Evolutionary conservation across 2,888 invertebrate genomes (phyloP).

Genomic region (Gnatocerus cornutus): DNA sequence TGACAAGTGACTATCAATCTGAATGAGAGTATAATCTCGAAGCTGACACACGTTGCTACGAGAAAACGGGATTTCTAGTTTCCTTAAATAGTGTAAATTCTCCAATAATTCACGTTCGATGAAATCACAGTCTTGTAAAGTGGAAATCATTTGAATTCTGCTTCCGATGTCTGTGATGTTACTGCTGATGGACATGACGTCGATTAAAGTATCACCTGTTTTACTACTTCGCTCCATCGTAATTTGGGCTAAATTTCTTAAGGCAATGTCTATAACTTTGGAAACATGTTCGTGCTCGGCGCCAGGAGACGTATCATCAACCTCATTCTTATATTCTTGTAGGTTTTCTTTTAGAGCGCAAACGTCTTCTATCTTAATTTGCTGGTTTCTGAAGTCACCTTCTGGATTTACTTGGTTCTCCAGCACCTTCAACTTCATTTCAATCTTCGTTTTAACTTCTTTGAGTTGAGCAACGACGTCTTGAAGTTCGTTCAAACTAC

Average conservation of each 20-base stretch:
- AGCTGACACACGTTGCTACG: conserved; percentile 24
- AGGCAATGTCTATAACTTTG: conserved; percentile 9
- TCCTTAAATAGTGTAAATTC: conserved; percentile 6
- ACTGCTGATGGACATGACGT: conserved; percentile 19
- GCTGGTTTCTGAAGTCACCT: too few relatives aligned
- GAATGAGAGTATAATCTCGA: conserved; percentile 19
- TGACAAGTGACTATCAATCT: conserved; percentile 26
- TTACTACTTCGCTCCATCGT: not conserved
- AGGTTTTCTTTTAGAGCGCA: not conserved
- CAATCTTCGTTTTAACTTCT: not conserved
- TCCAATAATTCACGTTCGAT: conserved; percentile 11
- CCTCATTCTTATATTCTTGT: conserved; percentile 12
- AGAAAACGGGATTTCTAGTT: conserved; percentile 2
- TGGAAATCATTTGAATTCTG: not conserved
- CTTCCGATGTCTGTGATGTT: conserved; percentile 11
- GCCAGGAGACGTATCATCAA: not conserved
- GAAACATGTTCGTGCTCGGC: conserved; percentile 1
- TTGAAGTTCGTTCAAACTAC: not conserved
- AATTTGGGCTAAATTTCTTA: not conserved
- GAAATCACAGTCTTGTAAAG: not conserved
- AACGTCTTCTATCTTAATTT: too few relatives aligned
- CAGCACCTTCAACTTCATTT: conserved; percentile 6
- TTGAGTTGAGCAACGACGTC: conserved; percentile 7
- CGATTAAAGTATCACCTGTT: conserved; percentile 16
- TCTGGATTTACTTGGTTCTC: too few relatives aligned